Percentiles rank a stretch among this genome's conserved stretches.
Evolutionary conservation across 2,797 vertebrate genomes (phyloP).

Genomic region (Phaenicophaeus curvirostris): DNA sequence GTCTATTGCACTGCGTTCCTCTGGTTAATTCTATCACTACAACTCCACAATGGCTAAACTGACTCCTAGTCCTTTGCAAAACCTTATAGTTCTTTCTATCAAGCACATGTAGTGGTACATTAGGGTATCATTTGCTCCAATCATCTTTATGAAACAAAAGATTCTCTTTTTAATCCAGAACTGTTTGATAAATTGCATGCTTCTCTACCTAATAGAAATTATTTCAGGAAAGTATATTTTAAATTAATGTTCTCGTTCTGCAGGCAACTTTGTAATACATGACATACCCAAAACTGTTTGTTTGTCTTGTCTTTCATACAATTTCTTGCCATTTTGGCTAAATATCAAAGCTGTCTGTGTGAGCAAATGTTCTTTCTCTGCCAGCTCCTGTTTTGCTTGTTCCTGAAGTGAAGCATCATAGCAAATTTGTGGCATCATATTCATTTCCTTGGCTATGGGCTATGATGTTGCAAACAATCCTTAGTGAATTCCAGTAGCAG

Average conservation of each 20-base stretch:
- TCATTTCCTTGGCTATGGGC: conserved; percentile 56
- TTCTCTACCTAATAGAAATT: neutral
- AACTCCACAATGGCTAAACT: neutral
- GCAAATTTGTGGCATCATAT: conserved; percentile 61
- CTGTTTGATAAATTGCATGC: neutral
- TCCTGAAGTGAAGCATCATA: conserved; percentile 64
- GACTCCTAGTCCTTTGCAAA: neutral
- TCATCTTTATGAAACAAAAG: neutral
- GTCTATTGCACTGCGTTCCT: neutral
- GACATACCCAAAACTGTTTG: conserved; percentile 54
- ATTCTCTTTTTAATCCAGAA: neutral
- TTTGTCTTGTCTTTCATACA: conserved; percentile 70
- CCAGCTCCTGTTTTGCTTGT: conserved; percentile 63
- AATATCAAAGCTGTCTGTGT: conserved; percentile 64
- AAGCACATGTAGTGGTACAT: neutral
- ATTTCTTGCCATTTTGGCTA: conserved; percentile 68
- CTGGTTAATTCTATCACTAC: neutral
- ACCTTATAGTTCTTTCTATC: neutral
- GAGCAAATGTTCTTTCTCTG: conserved; percentile 70
- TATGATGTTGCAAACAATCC: conserved; percentile 29
- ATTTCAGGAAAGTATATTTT: conserved; percentile 11
- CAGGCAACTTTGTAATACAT: conserved; percentile 49
- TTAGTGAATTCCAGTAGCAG: conserved; percentile 17
- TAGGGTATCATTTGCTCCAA: neutral
- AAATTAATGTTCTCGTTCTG: conserved; percentile 7